These are phyloP conservation scores for Anoncus sp. DNA, from an alignment of 2,888 invertebrate genomes.

Conservation along the genomic window DNA sequence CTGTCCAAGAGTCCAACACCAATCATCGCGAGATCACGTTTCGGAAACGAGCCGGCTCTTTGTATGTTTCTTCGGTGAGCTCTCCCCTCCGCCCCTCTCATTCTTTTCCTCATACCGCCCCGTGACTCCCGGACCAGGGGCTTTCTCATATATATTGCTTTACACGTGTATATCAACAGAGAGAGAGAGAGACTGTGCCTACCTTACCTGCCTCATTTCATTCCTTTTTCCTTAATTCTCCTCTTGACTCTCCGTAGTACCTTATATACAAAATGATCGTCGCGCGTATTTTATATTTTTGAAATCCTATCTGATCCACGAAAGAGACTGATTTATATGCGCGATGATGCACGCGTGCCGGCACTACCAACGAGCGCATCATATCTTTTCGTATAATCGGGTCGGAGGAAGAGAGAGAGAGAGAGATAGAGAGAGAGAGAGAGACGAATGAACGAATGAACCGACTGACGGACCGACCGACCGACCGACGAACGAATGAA, in stretches of 20 bases:
- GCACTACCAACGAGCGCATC: slow-evolving; percentile 81
- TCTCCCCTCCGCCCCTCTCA: slow-evolving; percentile 23
- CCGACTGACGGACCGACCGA: slow-evolving; percentile 7
- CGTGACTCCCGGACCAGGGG: slow-evolving; percentile 55
- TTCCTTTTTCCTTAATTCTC: slow-evolving; percentile 48
- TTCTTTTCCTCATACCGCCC: slow-evolving; percentile 21
- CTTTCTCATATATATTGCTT: slow-evolving; percentile 53
- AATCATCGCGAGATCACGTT: slow-evolving; percentile 67
- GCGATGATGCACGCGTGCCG: slow-evolving; percentile 83
- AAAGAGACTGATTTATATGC: slow-evolving; percentile 82
- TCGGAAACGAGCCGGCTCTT: slow-evolving; percentile 64
- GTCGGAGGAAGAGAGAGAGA: too few relatives aligned
- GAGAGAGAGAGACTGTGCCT: slow-evolving; percentile 33
- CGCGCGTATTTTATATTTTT: slow-evolving; percentile 81
- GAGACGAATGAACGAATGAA: slow-evolving; percentile 43
- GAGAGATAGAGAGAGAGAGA: too few relatives aligned
- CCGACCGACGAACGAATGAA: slow-evolving; percentile 27
- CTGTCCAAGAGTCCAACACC: slow-evolving; percentile 58
- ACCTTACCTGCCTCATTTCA: slow-evolving; percentile 52
- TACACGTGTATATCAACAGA: slow-evolving; percentile 55
- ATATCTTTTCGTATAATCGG: slow-evolving; percentile 77
- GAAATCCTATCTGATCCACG: slow-evolving; percentile 82
- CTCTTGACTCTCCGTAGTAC: slow-evolving; percentile 57
- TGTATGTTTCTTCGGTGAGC: slow-evolving; percentile 59
- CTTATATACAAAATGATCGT: slow-evolving; percentile 73